Conservation (phyloP, 2,113 vertebrate genomes). For the Fulmarus glacialis region DNA sequence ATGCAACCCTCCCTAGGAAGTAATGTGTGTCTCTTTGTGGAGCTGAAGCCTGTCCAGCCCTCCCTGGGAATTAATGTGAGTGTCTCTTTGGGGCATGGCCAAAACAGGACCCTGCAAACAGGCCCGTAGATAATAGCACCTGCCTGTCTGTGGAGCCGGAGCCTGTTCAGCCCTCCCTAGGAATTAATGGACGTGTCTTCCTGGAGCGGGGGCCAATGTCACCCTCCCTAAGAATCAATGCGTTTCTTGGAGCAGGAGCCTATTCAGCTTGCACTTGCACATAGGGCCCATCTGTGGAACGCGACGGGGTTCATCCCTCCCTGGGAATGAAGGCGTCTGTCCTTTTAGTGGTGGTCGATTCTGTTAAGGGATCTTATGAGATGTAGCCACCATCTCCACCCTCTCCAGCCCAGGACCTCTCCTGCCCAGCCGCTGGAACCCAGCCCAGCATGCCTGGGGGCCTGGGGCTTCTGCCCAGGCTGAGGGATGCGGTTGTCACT, state of each 20-base stretch:
- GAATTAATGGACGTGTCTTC: not conserved
- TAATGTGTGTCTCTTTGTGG: not conserved
- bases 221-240: not conserved
- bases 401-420: not conserved
- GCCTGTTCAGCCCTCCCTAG: not conserved
- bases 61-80: not conserved
- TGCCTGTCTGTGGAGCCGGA: not conserved
- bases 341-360: not conserved
- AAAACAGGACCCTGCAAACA: not conserved
- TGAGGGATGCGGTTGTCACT: not conserved
- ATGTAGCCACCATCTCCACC: not conserved
- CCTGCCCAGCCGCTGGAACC: not conserved
- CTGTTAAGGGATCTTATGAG: not conserved
- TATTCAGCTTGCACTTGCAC: not conserved
- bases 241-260: not conserved
- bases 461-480: not conserved
- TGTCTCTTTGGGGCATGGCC: not conserved
- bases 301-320: not conserved
- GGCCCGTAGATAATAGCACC: not conserved
- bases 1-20: not conserved
- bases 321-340: not conserved
- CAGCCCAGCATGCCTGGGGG: not conserved
- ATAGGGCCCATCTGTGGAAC: not conserved
- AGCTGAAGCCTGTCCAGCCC: not conserved
- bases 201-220: accelerated